phyloP scores from a whole-genome alignment of 2,113 vertebrate genomes.

The Pycnonotus jocosus region DNA sequence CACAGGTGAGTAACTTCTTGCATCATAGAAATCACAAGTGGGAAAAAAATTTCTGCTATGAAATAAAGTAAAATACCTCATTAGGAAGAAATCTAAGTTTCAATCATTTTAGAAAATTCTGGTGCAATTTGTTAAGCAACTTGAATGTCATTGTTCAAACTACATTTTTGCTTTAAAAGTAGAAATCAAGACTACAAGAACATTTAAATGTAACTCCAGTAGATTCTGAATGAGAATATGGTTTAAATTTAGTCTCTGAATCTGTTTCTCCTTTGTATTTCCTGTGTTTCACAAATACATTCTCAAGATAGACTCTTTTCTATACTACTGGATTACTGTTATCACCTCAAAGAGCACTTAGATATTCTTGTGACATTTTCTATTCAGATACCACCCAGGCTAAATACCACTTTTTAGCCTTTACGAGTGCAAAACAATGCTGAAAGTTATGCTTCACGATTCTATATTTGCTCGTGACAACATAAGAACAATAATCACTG shows the following conservation, averaged over 20 bases:
- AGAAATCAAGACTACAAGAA: background rate
- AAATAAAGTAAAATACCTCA: background rate
- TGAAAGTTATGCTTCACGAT: background rate
- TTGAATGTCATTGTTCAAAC: background rate
- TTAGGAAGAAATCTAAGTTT: background rate
- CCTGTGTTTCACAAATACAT: background rate
- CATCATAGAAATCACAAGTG: background rate
- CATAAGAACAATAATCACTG: accelerated
- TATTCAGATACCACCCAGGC: background rate
- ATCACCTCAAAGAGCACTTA: background rate
- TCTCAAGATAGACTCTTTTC: background rate
- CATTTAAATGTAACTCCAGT: background rate
- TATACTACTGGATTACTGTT: background rate
- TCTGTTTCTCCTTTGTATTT: background rate
- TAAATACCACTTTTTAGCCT: background rate
- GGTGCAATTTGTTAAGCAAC: background rate
- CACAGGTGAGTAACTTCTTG: background rate
- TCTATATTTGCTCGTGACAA: background rate
- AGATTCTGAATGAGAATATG: background rate
- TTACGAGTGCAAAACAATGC: background rate
- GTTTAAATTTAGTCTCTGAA: background rate
- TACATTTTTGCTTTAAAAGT: background rate
- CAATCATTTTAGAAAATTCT: background rate
- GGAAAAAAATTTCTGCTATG: accelerated
- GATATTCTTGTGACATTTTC: background rate